Percentiles rank a stretch among this genome's conserved stretches.
These are phyloP conservation scores for Paramormyrops kingsleyae DNA, from an alignment of 2,113 vertebrate genomes.

Conservation along the genomic window DNA sequence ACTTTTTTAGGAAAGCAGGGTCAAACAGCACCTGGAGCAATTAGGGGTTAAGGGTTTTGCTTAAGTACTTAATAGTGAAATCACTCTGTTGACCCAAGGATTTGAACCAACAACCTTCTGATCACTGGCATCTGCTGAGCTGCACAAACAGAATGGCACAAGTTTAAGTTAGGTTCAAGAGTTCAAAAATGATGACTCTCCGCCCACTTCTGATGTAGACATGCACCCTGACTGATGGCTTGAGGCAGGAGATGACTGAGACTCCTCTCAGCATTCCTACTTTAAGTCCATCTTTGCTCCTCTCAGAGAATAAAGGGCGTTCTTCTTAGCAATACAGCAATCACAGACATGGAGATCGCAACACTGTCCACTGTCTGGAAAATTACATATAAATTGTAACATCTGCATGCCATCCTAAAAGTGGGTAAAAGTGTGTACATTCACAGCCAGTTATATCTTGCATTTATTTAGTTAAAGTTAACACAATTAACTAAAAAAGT, in stretches of 20 bases:
- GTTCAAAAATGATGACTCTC: neutral
- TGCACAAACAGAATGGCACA: neutral
- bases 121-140: neutral
- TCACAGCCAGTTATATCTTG: neutral
- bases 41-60: neutral
- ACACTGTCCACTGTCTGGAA: neutral
- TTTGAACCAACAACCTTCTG: neutral
- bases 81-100: neutral
- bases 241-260: neutral
- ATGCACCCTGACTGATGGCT: neutral
- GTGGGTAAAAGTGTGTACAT: neutral
- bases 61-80: neutral
- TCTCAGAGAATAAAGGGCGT: neutral
- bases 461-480: neutral
- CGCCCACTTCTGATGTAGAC: neutral
- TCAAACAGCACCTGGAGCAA: neutral
- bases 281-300: neutral
- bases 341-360: neutral
- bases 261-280: neutral
- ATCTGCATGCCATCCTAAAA: neutral
- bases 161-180: neutral
- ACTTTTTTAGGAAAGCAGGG: neutral
- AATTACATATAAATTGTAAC: neutral
- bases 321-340: neutral
- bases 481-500: neutral